phyloP scores from a whole-genome alignment of 64 coral and sea anemone species.

The Montipora foliosa region DNA sequence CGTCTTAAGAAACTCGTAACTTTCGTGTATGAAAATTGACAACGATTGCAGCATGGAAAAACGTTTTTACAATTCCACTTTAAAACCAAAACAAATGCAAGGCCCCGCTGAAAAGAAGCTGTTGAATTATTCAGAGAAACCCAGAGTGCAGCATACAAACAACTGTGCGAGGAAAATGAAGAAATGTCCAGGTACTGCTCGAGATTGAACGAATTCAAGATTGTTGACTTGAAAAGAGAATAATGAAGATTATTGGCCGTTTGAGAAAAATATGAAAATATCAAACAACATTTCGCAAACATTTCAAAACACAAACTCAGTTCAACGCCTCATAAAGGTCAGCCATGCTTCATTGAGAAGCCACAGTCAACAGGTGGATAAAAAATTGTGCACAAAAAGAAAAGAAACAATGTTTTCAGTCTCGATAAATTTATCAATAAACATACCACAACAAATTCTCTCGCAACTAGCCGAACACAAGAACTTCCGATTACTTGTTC shows the following conservation, averaged over 20 bases:
- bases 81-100: constrained; percentile 4
- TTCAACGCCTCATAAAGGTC: neutral
- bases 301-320: too few species aligned
- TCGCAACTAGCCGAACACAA: too few species aligned
- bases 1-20: neutral
- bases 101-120: constrained; percentile 17
- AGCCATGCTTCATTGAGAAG: constrained; percentile 1
- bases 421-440: too few species aligned
- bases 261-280: neutral
- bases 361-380: constrained; percentile 26
- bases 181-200: neutral
- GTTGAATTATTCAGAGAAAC: constrained; percentile 24
- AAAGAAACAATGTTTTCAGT: neutral
- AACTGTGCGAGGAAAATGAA: neutral
- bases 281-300: neutral
- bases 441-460: too few species aligned
- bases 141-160: too few species aligned
- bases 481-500: too few species aligned
- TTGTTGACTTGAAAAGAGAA: neutral
- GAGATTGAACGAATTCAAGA: neutral
- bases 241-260: neutral
- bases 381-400: neutral
- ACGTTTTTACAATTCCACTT: neutral
- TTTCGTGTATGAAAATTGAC: neutral
- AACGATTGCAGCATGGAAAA: neutral